These are phyloP conservation scores for Drosophila differens DNA, from an alignment of 2,888 invertebrate species.

Conservation along the genomic window DNA sequence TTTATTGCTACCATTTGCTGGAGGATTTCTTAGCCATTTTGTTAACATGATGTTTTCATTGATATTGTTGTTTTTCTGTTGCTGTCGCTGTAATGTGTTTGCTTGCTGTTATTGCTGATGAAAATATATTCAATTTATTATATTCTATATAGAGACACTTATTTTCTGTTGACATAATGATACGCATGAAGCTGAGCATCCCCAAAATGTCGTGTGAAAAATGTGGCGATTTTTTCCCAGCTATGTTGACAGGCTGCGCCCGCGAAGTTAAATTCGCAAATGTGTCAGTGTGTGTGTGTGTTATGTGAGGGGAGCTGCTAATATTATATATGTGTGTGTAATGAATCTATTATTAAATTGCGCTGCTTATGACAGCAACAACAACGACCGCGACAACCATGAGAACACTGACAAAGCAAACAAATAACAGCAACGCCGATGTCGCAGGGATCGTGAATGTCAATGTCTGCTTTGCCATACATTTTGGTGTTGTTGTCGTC, in stretches of 20 bases:
- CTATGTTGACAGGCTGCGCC: constrained; percentile 41
- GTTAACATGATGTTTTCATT: constrained; percentile 75
- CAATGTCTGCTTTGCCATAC: constrained; percentile 36
- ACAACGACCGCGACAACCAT: constrained; percentile 49
- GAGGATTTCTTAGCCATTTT: constrained; percentile 64
- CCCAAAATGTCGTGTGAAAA: constrained; percentile 49
- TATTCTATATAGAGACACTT: constrained; percentile 75
- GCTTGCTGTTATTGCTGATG: constrained; percentile 73
- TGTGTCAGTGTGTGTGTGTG: constrained; percentile 12
- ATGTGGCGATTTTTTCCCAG: constrained; percentile 52
- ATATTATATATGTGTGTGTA: constrained; percentile 59
- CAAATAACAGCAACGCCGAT: constrained; percentile 43
- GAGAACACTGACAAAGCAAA: constrained; percentile 33
- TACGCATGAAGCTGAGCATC: constrained; percentile 46
- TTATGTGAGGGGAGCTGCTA: constrained; percentile 20
- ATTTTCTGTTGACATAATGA: constrained; percentile 72
- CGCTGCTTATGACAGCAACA: constrained; percentile 69
- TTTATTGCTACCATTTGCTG: constrained; percentile 46
- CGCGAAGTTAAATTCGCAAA: constrained; percentile 22
- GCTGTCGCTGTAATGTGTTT: constrained; percentile 51
- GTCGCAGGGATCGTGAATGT: constrained; percentile 19
- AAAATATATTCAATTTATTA: constrained; percentile 80
- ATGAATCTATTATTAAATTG: constrained; percentile 80
- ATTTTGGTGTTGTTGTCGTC: constrained; percentile 37
- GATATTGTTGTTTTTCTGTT: constrained; percentile 45